These are phyloP conservation scores for Oostethus manadensis DNA, from an alignment of 2,113 vertebrate genomes.

Conservation along the genomic window DNA sequence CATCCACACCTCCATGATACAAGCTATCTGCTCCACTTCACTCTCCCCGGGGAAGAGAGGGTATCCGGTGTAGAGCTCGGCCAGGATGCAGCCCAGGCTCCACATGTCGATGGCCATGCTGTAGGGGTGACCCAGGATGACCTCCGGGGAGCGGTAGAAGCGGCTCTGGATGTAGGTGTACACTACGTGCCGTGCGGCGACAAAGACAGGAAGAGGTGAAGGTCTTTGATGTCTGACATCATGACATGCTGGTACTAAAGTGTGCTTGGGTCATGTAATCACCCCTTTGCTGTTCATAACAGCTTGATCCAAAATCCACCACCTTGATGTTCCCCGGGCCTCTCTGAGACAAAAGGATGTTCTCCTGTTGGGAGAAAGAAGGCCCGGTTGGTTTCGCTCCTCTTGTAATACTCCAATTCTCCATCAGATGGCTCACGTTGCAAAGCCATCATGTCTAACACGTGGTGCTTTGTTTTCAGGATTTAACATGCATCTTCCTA, in stretches of 20 bases:
- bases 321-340: slow-evolving; percentile 91
- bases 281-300: slow-evolving; percentile 92
- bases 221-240: too few species aligned
- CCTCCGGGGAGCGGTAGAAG: slow-evolving; percentile 92
- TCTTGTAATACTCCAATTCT: neutral
- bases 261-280: slow-evolving; percentile 1
- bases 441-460: too few species aligned
- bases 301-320: slow-evolving; percentile 94
- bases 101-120: slow-evolving; percentile 95
- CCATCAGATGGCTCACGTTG: slow-evolving; percentile 38
- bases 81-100: slow-evolving; percentile 92
- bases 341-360: slow-evolving; percentile 84
- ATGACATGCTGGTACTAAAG: too few species aligned
- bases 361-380: slow-evolving; percentile 73
- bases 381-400: rapidly evolving
- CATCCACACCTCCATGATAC: slow-evolving; percentile 86
- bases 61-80: slow-evolving; percentile 84
- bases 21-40: slow-evolving; percentile 88
- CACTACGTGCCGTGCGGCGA: slow-evolving; percentile 57
- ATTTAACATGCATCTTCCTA: neutral
- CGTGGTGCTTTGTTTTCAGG: too few species aligned
- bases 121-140: slow-evolving; percentile 91
- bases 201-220: too few species aligned
- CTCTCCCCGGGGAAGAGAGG: slow-evolving; percentile 91
- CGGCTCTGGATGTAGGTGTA: slow-evolving; percentile 93